Base-by-base conservation (phyloP, 2,888 invertebrate species). In the Perizoma affinitatum region DNA sequence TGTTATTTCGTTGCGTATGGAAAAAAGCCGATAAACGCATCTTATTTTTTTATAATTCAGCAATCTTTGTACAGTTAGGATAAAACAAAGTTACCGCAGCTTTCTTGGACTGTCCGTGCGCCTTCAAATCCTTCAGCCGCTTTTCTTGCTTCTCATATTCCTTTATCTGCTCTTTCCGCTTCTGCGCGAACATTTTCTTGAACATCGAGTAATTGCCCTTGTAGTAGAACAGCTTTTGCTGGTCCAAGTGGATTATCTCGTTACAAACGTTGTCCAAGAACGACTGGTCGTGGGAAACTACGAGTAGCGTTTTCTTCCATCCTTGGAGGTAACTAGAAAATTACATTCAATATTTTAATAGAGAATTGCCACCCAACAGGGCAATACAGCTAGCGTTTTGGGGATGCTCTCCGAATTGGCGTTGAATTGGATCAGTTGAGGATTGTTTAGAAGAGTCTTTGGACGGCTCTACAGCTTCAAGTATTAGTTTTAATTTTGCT, bases 221-320 rank as follows among this genome's bases (percentile, higher is more conserved):
- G 86, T 99, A 99, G 84, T 99, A 99, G 82, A 95, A 96, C 54
- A 99, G 89, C 83, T 99, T 99, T 77, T 97, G 97, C 72, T 96
- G 96, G 84, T 99, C 99, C 71, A 99, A 93, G 83, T 99, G 99
- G 65, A 99, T 97, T 69, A 99, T 97, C 92, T 99, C 99, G 59
- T 99, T 99, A 87, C 99, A 99, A 4, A 99, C 99, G 80, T 99
- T 99, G 86, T 99, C 99, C 75, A 99, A 95, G 93, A 99, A 99
- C 70, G 98, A 98, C 92, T 99, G 99, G 94, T 99, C 99, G 95
- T 99, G 99, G 76, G 99, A 99, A 8, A 99, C 99, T 61, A 99
- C 97, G 38, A 99, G 90, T 4, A 99, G 91, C 0, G 99, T 99
- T 83, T 99, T 99, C 89, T 99, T 99, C 99, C 99, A 99, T 4